These are phyloP conservation scores for Leucania comma DNA, from an alignment of 2,888 invertebrate species.

Conservation along the genomic window DNA sequence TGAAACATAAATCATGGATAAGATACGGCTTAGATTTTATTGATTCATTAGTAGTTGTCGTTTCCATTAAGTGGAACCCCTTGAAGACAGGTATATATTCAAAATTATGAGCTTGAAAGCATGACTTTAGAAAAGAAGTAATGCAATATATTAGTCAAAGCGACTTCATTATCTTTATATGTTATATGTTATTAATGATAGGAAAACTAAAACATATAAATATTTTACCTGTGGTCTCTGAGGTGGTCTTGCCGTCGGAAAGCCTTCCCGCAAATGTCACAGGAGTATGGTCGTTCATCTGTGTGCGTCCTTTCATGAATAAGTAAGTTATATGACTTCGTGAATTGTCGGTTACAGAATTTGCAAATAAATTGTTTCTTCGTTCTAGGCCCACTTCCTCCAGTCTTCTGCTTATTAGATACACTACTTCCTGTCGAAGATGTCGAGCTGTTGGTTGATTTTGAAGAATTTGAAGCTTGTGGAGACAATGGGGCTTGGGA, in stretches of 20 bases:
- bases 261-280: conserved; percentile 99
- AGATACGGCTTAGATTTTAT: conserved; percentile 67
- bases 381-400: conserved; percentile 94
- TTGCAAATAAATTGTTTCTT: conserved; percentile 99
- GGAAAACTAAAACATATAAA: conserved; percentile 58
- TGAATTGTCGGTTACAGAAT: conserved; percentile 99
- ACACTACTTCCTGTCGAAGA: conserved; percentile 85
- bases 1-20: conserved; percentile 71
- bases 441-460: conserved; percentile 87
- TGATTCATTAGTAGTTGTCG: conserved; percentile 69
- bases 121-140: conserved; percentile 30
- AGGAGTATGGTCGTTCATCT: conserved; percentile 98
- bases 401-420: conserved; percentile 86
- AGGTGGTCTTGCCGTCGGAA: conserved; percentile 99
- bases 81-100: conserved; percentile 51
- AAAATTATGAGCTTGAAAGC: conserved; percentile 53
- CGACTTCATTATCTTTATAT: conserved; percentile 36
- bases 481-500: conserved; percentile 86
- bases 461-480: conserved; percentile 85
- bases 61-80: conserved; percentile 61
- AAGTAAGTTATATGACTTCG: conserved; percentile 98
- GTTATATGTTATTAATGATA: conserved; percentile 25
- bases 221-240: conserved; percentile 96
- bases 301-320: conserved; percentile 99
- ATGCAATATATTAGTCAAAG: conserved; percentile 36